These are phyloP conservation scores for Misgurnus anguillicaudatus DNA, from an alignment of 2,113 vertebrate genomes.

Conservation along the genomic window DNA sequence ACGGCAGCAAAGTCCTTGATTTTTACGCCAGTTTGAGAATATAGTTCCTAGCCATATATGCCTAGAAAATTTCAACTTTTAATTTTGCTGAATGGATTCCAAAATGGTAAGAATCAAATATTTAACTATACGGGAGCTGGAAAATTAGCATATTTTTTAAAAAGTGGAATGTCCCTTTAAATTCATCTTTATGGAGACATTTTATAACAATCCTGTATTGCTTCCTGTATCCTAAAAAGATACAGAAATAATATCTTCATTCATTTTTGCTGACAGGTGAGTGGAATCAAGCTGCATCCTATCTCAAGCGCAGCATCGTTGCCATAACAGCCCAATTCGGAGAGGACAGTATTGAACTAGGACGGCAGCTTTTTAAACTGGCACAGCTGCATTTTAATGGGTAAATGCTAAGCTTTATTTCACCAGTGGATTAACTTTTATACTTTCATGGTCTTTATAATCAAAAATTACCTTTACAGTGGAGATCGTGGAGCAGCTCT, in stretches of 20 bases:
- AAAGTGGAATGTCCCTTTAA: too few species aligned
- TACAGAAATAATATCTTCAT: background rate
- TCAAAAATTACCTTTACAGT: conserved; percentile 48
- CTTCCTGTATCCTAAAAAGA: background rate
- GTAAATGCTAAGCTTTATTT: conserved; percentile 65
- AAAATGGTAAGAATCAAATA: too few species aligned
- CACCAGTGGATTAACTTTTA: background rate
- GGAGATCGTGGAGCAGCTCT: conserved; percentile 74
- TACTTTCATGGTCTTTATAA: background rate
- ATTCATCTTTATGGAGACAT: background rate
- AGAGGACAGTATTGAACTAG: conserved; percentile 84
- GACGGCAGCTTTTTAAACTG: conserved; percentile 91
- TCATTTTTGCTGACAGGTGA: conserved; percentile 70
- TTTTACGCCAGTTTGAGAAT: too few species aligned
- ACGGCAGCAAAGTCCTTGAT: too few species aligned
- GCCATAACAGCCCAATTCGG: conserved; percentile 80
- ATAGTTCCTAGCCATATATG: too few species aligned
- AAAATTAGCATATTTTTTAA: too few species aligned
- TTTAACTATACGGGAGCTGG: too few species aligned
- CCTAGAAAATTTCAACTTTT: too few species aligned
- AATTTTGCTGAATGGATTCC: too few species aligned
- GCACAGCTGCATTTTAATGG: conserved; percentile 92
- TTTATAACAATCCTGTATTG: background rate
- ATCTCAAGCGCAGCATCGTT: conserved; percentile 78
- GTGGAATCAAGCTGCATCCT: conserved; percentile 83